Conservation (phyloP, 1,140 invertebrate species). For the Patella vulgata region DNA sequence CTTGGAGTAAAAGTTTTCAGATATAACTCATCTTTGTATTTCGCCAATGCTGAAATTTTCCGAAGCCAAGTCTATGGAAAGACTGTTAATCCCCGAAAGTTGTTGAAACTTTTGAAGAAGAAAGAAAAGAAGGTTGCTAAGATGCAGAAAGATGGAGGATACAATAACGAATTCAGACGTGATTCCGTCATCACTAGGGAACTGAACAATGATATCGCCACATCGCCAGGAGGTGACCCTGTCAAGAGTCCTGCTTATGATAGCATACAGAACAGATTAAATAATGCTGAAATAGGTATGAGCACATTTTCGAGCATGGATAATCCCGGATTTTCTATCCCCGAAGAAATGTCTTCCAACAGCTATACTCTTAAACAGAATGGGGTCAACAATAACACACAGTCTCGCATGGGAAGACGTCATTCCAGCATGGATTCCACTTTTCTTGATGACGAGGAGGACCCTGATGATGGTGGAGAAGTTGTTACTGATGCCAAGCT, state of each 20-base stretch:
- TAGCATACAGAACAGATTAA: constrained; percentile 1
- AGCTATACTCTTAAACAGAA: constrained; percentile 11
- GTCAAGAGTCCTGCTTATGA: constrained; percentile 2
- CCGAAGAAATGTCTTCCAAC: constrained; percentile 19
- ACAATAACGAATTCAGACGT: constrained; percentile 16
- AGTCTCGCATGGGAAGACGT: constrained; percentile 4
- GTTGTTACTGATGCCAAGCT: constrained; percentile 52
- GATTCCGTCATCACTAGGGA: constrained; percentile 20
- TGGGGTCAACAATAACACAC: constrained; percentile 1
- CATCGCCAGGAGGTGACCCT: not conserved
- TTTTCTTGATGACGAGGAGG: constrained; percentile 47
- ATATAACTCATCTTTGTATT: constrained; percentile 68
- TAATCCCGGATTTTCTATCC: constrained; percentile 33
- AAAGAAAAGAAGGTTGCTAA: constrained; percentile 36
- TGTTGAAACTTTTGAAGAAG: constrained; percentile 56
- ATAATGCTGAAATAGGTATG: too few relatives aligned
- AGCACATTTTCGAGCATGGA: constrained; percentile 33
- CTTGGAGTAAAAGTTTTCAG: constrained; percentile 67
- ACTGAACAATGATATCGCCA: constrained; percentile 5
- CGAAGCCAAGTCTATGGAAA: constrained; percentile 50
- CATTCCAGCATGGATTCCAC: constrained; percentile 15
- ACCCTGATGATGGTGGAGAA: constrained; percentile 55
- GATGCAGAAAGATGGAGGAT: constrained; percentile 9
- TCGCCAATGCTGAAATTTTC: constrained; percentile 69
- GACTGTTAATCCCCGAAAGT: constrained; percentile 54